Conservation (phyloP, 2,888 invertebrate genomes). For the Candidula unifasciata region DNA sequence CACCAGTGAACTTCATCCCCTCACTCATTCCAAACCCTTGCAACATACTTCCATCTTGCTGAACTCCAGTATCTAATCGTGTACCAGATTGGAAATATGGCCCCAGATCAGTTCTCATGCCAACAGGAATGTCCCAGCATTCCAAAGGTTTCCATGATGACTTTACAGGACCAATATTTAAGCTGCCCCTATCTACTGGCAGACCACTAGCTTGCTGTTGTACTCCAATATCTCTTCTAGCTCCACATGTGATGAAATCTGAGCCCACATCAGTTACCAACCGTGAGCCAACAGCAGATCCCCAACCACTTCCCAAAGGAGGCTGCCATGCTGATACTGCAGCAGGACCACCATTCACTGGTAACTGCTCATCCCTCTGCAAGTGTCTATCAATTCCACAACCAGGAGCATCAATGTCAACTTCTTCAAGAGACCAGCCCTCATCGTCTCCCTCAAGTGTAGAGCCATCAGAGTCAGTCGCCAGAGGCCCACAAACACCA, state of each 20-base stretch:
- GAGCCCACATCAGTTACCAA: background rate
- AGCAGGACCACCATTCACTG: background rate
- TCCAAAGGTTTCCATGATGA: background rate
- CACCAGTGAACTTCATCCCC: background rate
- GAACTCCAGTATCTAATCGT: background rate
- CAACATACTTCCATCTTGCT: background rate
- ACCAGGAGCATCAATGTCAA: constrained; percentile 23
- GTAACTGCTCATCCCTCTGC: background rate
- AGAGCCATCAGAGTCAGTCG: background rate
- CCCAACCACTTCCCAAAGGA: background rate
- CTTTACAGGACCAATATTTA: background rate
- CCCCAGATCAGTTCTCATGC: too few species aligned
- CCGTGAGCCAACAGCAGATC: background rate
- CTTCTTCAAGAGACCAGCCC: constrained; percentile 20
- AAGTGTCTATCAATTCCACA: background rate
- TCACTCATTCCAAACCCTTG: background rate
- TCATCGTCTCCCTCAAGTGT: background rate
- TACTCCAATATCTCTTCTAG: background rate
- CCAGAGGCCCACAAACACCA: background rate
- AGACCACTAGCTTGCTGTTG: too few species aligned
- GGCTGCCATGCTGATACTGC: constrained; percentile 7
- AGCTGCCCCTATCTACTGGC: background rate
- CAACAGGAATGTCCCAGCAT: too few species aligned
- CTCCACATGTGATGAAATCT: background rate
- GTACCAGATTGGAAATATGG: too few species aligned